phyloP scores from a whole-genome alignment of 2,888 invertebrate genomes.

The Rotaria macrura region DNA sequence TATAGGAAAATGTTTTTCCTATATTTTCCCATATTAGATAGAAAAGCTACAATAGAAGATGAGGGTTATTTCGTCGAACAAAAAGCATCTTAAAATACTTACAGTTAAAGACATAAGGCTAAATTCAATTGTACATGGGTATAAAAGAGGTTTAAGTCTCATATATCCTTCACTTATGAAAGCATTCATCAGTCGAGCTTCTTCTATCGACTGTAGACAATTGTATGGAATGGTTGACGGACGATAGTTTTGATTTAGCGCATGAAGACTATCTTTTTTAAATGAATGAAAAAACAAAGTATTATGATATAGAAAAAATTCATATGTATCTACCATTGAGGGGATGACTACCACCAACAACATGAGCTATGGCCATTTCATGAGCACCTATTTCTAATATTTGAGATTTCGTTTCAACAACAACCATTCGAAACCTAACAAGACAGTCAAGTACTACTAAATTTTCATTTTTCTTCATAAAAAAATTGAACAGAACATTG shows the following conservation, averaged over 20 bases:
- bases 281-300: too few relatives aligned
- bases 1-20: slow-evolving; percentile 9
- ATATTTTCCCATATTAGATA: slow-evolving; percentile 1
- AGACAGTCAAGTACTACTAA: too few relatives aligned
- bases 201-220: background rate
- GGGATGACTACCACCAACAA: background rate
- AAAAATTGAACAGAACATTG: too few relatives aligned
- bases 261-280: background rate
- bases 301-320: background rate
- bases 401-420: slow-evolving; percentile 9
- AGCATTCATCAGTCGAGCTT: background rate
- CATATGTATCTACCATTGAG: background rate
- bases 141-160: slow-evolving; percentile 27
- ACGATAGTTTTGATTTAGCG: background rate
- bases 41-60: background rate
- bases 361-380: background rate
- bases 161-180: slow-evolving; percentile 17
- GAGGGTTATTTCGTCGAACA: too few relatives aligned
- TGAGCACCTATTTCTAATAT: background rate
- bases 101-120: slow-evolving; percentile 30
- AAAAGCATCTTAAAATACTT: background rate
- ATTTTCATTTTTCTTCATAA: too few relatives aligned
- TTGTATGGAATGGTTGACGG: background rate
- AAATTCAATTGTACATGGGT: slow-evolving; percentile 33
- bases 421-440: slow-evolving; percentile 8